These are phyloP conservation scores for Trissonchulus latispiculum DNA, from an alignment of 2,888 invertebrate genomes.

Conservation along the genomic window DNA sequence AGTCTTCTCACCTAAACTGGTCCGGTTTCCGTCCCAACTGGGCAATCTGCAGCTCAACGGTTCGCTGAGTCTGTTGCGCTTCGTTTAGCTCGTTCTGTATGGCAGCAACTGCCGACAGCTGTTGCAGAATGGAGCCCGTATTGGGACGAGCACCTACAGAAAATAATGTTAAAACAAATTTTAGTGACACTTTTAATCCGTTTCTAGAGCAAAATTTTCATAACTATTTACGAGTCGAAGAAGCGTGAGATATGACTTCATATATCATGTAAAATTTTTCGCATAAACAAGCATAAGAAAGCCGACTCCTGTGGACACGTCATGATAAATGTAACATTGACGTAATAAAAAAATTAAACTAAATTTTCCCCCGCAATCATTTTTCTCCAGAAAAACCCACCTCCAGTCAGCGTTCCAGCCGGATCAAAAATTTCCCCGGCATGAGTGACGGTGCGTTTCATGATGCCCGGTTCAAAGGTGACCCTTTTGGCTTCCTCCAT, in stretches of 20 bases:
- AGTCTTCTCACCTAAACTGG: too few species aligned
- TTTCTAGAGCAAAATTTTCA: too few species aligned
- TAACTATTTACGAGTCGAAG: too few species aligned
- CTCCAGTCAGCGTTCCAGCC: conserved; percentile 77
- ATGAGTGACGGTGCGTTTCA: conserved; percentile 60
- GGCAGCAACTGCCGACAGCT: conserved; percentile 18
- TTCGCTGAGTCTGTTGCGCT: not conserved
- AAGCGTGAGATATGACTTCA: too few species aligned
- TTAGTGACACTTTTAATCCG: too few species aligned
- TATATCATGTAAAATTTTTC: too few species aligned
- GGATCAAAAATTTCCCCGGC: conserved; percentile 89
- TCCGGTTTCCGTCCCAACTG: not conserved
- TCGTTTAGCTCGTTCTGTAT: not conserved
- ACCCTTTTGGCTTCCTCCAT: conserved; percentile 68
- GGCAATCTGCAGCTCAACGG: not conserved
- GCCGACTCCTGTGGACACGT: too few species aligned
- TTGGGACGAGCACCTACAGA: conserved; percentile 20
- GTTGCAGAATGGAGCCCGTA: conserved; percentile 23
- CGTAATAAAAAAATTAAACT: too few species aligned
- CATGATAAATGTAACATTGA: too few species aligned
- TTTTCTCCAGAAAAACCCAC: too few species aligned
- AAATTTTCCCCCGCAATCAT: too few species aligned
- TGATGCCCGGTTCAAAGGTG: conserved; percentile 57
- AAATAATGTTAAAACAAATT: conserved; percentile 17
- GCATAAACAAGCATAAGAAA: too few species aligned